Percentiles rank a stretch among this genome's conserved stretches.
phyloP scores from a whole-genome alignment of 2,113 vertebrate species.

The Penelope pileata region DNA sequence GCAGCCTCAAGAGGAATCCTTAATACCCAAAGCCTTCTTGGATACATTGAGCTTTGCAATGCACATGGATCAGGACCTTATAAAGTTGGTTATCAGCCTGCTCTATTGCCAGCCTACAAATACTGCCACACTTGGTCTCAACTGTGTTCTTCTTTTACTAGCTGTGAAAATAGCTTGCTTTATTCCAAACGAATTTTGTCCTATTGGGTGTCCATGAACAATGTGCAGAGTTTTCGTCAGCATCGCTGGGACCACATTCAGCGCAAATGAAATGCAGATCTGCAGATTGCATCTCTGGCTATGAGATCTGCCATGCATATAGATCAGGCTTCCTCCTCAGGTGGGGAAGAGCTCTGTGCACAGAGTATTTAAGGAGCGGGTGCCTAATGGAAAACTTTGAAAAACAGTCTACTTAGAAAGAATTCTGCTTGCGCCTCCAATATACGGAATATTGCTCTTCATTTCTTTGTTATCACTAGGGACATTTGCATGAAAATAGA shows the following conservation, averaged over 20 bases:
- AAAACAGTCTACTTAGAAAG: not conserved
- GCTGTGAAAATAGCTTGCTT: accelerated
- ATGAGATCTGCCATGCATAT: not conserved
- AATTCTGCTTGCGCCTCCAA: not conserved
- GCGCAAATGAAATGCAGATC: not conserved
- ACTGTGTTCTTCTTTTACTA: not conserved
- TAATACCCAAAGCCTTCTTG: not conserved
- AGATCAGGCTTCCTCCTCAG: not conserved
- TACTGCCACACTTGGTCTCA: not conserved
- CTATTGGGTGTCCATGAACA: not conserved
- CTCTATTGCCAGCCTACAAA: not conserved
- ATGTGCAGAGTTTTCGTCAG: accelerated
- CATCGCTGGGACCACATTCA: not conserved
- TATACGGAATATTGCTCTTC: not conserved
- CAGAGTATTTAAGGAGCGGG: not conserved
- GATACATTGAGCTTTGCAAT: not conserved
- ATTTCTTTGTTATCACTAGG: not conserved
- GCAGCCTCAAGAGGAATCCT: not conserved
- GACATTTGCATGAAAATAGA: slow-evolving; percentile 19
- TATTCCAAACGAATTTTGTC: not conserved
- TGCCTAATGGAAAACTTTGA: not conserved
- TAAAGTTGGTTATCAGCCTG: not conserved
- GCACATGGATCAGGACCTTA: not conserved
- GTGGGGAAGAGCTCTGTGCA: not conserved
- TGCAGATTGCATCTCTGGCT: not conserved